phyloP scores from a whole-genome alignment of 2,113 vertebrate species.

The Trinectes maculatus region DNA sequence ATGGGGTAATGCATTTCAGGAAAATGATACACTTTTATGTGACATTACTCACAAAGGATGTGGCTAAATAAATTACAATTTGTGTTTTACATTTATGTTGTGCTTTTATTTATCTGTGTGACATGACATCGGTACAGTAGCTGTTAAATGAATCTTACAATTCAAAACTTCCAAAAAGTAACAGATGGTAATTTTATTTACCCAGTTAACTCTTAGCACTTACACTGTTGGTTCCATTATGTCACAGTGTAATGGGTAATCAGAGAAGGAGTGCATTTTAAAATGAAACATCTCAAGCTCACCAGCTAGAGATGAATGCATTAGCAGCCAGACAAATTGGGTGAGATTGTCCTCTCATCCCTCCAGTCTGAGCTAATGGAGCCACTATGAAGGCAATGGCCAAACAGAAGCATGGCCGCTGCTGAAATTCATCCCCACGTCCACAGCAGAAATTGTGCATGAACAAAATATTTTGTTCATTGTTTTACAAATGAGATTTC shows the following conservation, averaged over 20 bases:
- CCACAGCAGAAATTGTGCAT: constrained; percentile 17
- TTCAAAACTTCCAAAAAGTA: constrained; percentile 7
- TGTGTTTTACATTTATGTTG: background rate
- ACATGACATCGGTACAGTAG: background rate
- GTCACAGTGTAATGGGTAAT: constrained; percentile 30
- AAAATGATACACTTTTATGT: no score
- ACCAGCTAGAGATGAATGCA: constrained; percentile 52
- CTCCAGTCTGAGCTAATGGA: constrained; percentile 46
- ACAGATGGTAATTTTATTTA: background rate
- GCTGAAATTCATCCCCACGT: constrained; percentile 42
- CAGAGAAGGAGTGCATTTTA: constrained; percentile 43
- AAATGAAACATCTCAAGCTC: constrained; percentile 42
- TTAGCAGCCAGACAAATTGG: constrained; percentile 64
- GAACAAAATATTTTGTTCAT: background rate
- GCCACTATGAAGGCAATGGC: constrained; percentile 20
- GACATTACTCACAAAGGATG: no score
- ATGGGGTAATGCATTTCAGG: background rate
- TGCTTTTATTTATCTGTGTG: background rate
- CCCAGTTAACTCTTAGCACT: no score
- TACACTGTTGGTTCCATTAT: constrained; percentile 22
- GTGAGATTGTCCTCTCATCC: constrained; percentile 28
- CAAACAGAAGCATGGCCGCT: constrained; percentile 17
- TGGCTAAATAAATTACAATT: background rate
- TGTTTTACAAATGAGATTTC: no score
- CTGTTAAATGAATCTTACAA: background rate